Base-by-base conservation (phyloP, 2,113 vertebrate species). In the Callorhinus ursinus region DNA sequence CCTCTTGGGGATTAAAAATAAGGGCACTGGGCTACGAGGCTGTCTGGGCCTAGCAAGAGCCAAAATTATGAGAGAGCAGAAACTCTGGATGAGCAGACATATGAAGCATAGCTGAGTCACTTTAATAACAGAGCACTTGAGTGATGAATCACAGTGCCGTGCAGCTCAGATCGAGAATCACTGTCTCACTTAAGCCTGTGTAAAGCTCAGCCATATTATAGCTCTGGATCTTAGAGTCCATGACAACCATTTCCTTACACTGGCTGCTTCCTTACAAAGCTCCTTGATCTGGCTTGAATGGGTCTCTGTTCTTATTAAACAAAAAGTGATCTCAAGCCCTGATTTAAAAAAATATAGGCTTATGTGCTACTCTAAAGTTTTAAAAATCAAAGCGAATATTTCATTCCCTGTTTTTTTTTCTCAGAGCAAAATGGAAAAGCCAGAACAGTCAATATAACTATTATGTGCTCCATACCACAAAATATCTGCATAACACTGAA, bases 401-500 rank as follows among this genome's bases (percentile, higher is more conserved):
- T 91, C 87, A 76, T 53, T 88, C 92, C 46, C 15, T 92, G 46
- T 7, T 65, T 67, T 53, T 91, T 85, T 95, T 67, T 49, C 88
- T 97, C 90, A 83, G 39, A 13, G 55, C 33, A 93, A 93, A 96
- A 94, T 18, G 28, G 4, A 19, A 42, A 79, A 77, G 33, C 46
- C 57, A 85, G 88, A 81, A 69, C 28, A 9, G 8, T 69, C 74
- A 51, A 13, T 51, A 46, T 21, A 49, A 74, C 26, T 53, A 81
- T 80, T 2, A 10, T 5, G 21, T 33, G 14, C 28, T 90, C 19
- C 39, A 16, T 67, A 42, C 15, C 49, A 74, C 81, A 74, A 94
- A 77, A 69, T 42, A n/a, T 5, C 42, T 63, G n/a, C 39, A 16
- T 14, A 51, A 36, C n/a, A 53, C 24, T 71, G 67, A 79, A 67